These are phyloP conservation scores for Chloroclystis v-ata DNA, from an alignment of 2,888 invertebrate genomes.

Conservation along the genomic window DNA sequence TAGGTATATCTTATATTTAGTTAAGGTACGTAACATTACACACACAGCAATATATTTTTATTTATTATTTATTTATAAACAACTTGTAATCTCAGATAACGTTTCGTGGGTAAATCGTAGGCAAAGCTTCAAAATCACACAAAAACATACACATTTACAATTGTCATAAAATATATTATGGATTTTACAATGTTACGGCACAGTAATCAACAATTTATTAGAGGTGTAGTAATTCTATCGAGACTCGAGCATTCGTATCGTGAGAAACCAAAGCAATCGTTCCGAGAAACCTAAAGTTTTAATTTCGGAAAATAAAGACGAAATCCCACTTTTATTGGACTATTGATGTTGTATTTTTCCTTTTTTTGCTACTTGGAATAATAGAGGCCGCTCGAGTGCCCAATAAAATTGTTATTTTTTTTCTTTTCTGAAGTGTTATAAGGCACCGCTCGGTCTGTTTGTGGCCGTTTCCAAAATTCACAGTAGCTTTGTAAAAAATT, in stretches of 20 bases:
- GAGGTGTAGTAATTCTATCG: conserved; percentile 54
- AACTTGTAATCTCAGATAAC: no score
- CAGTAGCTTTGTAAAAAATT: conserved; percentile 47
- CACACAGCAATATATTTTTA: no score
- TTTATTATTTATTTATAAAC: no score
- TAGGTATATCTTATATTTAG: no score
- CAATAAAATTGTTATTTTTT: conserved; percentile 52
- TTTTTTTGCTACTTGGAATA: conserved; percentile 56
- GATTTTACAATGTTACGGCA: conserved; percentile 64
- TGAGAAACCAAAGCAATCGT: conserved; percentile 57
- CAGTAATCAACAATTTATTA: conserved; percentile 70
- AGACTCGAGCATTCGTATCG: conserved; percentile 33
- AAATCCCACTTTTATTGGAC: conserved; percentile 69
- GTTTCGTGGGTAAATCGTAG: neutral
- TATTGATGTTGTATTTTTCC: conserved; percentile 53
- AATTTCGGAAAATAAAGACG: conserved; percentile 68
- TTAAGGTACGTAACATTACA: no score
- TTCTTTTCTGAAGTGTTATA: conserved; percentile 42
- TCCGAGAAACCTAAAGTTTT: conserved; percentile 67
- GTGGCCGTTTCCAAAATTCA: conserved; percentile 34
- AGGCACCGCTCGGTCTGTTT: conserved; percentile 39
- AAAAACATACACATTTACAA: conserved; percentile 51
- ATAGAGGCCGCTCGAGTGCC: conserved; percentile 44
- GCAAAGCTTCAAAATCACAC: conserved; percentile 19
- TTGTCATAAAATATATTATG: conserved; percentile 62